Conservation (phyloP, 2,888 invertebrate species). For the Xanthia togata region DNA sequence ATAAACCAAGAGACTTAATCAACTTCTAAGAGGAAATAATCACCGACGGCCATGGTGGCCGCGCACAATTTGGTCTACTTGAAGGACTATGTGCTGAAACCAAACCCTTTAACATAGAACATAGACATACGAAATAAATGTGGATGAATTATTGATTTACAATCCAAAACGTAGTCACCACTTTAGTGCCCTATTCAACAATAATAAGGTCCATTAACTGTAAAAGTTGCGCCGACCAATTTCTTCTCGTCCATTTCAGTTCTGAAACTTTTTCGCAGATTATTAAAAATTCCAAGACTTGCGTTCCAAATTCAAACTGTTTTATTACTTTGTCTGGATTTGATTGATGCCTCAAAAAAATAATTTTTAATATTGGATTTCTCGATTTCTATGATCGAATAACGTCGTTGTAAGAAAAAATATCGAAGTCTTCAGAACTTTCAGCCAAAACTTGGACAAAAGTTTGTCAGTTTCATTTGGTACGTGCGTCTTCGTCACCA, state of each 20-base stretch:
- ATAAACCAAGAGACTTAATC: no score
- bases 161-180: background rate
- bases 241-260: conserved; percentile 29
- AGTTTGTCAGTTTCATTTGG: background rate
- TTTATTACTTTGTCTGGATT: conserved; percentile 47
- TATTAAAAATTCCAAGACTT: conserved; percentile 43
- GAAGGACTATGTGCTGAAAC: no score
- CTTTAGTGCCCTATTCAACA: background rate
- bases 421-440: background rate
- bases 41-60: no score
- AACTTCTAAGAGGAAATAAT: no score
- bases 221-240: conserved; percentile 10
- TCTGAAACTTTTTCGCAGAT: conserved; percentile 40
- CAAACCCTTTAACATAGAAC: no score
- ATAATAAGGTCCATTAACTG: conserved; percentile 2
- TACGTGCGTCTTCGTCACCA: background rate
- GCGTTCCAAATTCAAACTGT: conserved; percentile 17
- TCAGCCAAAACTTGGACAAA: background rate
- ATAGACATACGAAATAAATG: background rate
- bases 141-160: background rate
- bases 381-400: background rate
- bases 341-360: conserved; percentile 18
- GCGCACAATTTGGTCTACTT: no score
- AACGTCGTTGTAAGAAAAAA: background rate
- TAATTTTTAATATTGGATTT: conserved; percentile 17